Evolutionary conservation across 2,113 vertebrate genomes (phyloP), one percentile per base, ranked within the genome.

Genomic region (Dicaeum eximium): DNA sequence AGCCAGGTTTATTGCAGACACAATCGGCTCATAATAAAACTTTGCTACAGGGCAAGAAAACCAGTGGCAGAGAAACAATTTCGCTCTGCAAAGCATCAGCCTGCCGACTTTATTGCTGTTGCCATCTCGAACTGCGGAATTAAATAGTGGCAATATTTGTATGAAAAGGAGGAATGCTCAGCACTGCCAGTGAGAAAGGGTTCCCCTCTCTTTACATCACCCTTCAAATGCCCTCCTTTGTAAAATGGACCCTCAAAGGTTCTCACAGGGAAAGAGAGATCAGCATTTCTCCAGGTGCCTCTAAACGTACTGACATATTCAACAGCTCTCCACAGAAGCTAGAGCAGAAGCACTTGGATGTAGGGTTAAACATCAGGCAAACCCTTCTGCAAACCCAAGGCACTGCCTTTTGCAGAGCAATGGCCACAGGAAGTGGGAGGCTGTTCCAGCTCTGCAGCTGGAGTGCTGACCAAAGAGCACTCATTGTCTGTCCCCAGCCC

Each of bases 1-100:
- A 80, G 57, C 14, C 53, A 51, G 37, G 80, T 86, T 94, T 92
- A 83, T 90, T 88, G 87, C 48, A 91, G 60, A 74, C 40, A 83
- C 56, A 86, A 82, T n/a, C 8, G 7, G 72, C 69, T 88, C 60
- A 31, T 71, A 82, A 82, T 81, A 92, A 88, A 92, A 93, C 74
- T 72, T 95, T 75, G 83, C 95, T 94, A 94, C 6, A 91, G 93
- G 93, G 88, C 71, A 95, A 88, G 82, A 93, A 96, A 96, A 83
- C 33, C 75, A 88, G 74, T 0, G 1, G 38, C 44, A 80, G 44
- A 88, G 38, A 90, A 92, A 90, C 88, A 58, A 93, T 93, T 93
- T 90, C 64, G 70, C 37, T 48, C 60, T 45, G 88, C 44, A 80
- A 89, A 90, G 79, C 82, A 85, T 88, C 88, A 92, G 79, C 81